Evolutionary conservation across 2,888 invertebrate genomes (phyloP).

Genomic region (Galeopsomyia nigrocyanea): DNA sequence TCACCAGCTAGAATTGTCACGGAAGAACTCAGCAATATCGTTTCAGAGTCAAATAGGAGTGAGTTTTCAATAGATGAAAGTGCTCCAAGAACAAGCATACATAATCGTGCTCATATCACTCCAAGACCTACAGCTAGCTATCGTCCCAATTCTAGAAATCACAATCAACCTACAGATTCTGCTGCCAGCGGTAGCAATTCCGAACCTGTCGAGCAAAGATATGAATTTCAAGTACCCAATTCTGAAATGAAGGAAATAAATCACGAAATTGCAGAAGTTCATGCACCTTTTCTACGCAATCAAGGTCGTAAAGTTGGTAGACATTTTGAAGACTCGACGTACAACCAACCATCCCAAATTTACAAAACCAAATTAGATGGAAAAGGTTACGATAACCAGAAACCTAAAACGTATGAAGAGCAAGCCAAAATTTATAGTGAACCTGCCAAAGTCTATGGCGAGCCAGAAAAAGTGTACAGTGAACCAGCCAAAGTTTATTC

Average conservation of each 20-base stretch:
- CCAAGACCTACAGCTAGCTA: constrained; percentile 52
- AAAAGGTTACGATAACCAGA: constrained; percentile 47
- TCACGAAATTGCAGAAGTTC: constrained; percentile 61
- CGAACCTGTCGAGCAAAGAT: constrained; percentile 61
- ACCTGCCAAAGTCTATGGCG: constrained; percentile 68
- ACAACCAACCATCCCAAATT: constrained; percentile 68
- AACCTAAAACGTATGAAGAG: constrained; percentile 52
- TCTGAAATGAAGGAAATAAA: constrained; percentile 58
- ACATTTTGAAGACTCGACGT: constrained; percentile 58
- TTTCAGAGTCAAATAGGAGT: constrained; percentile 73
- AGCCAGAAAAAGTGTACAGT: constrained; percentile 71
- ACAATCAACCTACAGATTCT: constrained; percentile 47
- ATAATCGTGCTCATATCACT: constrained; percentile 55
- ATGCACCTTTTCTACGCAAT: constrained; percentile 55
- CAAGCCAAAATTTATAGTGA: constrained; percentile 69
- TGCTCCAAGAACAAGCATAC: constrained; percentile 71
- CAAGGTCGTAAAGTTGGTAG: constrained; percentile 69
- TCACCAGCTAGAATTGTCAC: constrained; percentile 58
- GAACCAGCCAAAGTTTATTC: constrained; percentile 75
- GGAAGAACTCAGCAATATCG: constrained; percentile 69
- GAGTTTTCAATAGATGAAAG: constrained; percentile 74
- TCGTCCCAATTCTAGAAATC: background rate
- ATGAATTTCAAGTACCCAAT: constrained; percentile 58
- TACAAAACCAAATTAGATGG: constrained; percentile 67
- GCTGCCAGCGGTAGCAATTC: constrained; percentile 52